Evolutionary conservation across 2,888 invertebrate genomes (phyloP), one percentile per base, ranked within the genome.

Genomic region (Drosophila fulvimacula): DNA sequence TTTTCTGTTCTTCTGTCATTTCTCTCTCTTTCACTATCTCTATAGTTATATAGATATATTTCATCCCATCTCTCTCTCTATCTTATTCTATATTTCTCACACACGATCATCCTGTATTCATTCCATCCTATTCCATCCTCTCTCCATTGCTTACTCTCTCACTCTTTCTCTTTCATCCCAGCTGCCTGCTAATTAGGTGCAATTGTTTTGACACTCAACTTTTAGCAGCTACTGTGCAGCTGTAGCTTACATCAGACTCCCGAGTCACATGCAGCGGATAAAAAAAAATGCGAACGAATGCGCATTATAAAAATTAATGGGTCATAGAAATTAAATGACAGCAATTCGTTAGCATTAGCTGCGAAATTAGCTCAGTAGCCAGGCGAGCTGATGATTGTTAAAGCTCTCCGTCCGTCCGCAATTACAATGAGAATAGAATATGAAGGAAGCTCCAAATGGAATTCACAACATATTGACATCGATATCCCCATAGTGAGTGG

Each of bases 241-340:
- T 19, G 41, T 19, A 51, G 63, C 68, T 62, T 58, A 67, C 82
- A 67, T 39, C 67, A 61, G 27, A 48, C n/a, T 11, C 17, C 17
- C 27, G 48, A 71, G 64, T 57, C 46, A 48, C 51, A 58, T 74
- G 58, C 73, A 75, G 67, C 49, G 56, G 61, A 21, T 39, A 30
- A 46, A 46, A 44, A 41, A 11, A 42, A 38, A 38, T 61, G 27
- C 32, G 49, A 73, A 77, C 69, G 64, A 78, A 74, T 67, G 77
- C 72, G 73, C 73, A 77, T 77, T 75, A 76, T 76, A 64, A 65
- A 79, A 79, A 86, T 86, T 75, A 71, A 83, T 88, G 81, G 73
- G 83, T 66, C 69, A 76, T 81, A 76, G 64, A 88, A 88, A 86
- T 83, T 73, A 88, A 86, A 83, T 71, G 86, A 76, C 81, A 68